phyloP scores from a whole-genome alignment of 2,888 invertebrate genomes.

The Cephus nigrinus region DNA sequence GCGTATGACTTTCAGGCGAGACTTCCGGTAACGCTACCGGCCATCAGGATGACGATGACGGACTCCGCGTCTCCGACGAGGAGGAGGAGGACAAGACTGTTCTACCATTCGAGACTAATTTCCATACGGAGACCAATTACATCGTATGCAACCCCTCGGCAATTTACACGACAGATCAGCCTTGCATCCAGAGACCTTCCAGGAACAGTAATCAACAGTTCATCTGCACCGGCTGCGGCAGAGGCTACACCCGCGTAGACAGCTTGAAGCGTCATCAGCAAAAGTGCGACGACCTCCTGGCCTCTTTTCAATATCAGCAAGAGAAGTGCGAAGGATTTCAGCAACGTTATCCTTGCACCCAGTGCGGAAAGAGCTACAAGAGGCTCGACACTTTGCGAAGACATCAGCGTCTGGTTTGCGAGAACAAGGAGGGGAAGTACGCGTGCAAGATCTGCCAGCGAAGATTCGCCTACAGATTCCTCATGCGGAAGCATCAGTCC shows the following conservation, averaged over 20 bases:
- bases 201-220: conserved; percentile 29
- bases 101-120: background rate
- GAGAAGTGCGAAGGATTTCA: conserved; percentile 33
- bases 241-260: conserved; percentile 59
- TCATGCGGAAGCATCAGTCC: conserved; percentile 27
- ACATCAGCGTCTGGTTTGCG: conserved; percentile 62
- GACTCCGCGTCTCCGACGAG: background rate
- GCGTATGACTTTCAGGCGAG: background rate
- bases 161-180: background rate
- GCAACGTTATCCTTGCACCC: conserved; percentile 43
- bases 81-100: background rate
- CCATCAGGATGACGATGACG: background rate
- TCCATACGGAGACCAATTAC: conserved; percentile 6
- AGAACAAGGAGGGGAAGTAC: conserved; percentile 31
- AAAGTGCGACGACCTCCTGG: conserved; percentile 23
- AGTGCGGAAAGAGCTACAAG: conserved; percentile 60
- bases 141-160: background rate
- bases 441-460: conserved; percentile 29
- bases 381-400: conserved; percentile 57
- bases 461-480: conserved; percentile 30
- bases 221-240: conserved; percentile 59
- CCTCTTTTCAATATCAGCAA: conserved; percentile 22
- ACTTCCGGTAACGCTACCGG: background rate
- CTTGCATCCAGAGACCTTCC: background rate
- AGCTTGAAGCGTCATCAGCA: conserved; percentile 59